Evolutionary conservation across 1,140 invertebrate species (phyloP).

Genomic region (Drosophila lowei): DNA sequence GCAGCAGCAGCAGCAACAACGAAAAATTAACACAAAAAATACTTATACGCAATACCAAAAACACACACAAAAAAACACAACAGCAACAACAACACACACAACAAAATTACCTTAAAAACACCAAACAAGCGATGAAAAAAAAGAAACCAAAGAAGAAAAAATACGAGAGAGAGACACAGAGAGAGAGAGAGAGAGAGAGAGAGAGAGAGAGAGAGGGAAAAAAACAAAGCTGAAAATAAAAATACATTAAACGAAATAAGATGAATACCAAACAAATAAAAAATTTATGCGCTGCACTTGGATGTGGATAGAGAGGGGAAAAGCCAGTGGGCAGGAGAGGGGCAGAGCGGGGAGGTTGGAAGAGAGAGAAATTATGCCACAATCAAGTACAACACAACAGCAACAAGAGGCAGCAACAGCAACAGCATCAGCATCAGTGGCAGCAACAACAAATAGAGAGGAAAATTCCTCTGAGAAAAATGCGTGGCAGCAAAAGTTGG

Average conservation of each 20-base stretch:
- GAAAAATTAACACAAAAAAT: conserved; percentile 74
- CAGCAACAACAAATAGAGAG: conserved; percentile 50
- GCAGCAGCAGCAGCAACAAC: conserved; percentile 35
- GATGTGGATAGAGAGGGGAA: conserved; percentile 2
- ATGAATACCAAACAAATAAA: conserved; percentile 81
- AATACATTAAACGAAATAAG: conserved; percentile 81
- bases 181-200: conserved; percentile 4
- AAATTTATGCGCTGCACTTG: conserved; percentile 69
- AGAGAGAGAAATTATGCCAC: conserved; percentile 73
- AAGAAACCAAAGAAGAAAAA: conserved; percentile 23
- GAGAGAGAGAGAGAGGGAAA: conserved; percentile 1
- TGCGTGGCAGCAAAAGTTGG: conserved; percentile 25
- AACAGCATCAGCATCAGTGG: conserved; percentile 28
- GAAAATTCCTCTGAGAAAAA: conserved; percentile 47
- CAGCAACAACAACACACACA: conserved; percentile 25
- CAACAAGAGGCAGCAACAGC: conserved; percentile 50
- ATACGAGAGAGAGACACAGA: conserved; percentile 30
- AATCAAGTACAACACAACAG: conserved; percentile 70
- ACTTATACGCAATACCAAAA: conserved; percentile 64
- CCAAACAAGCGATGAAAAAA: conserved; percentile 70
- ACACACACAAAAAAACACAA: conserved; percentile 35
- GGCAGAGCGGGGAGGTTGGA: conserved; percentile 23
- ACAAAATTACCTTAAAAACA: conserved; percentile 79
- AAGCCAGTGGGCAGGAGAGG: conserved; percentile 1
- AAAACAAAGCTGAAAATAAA: conserved; percentile 71